phyloP scores from a whole-genome alignment of 2,888 invertebrate genomes.

The Unio pictorum region DNA sequence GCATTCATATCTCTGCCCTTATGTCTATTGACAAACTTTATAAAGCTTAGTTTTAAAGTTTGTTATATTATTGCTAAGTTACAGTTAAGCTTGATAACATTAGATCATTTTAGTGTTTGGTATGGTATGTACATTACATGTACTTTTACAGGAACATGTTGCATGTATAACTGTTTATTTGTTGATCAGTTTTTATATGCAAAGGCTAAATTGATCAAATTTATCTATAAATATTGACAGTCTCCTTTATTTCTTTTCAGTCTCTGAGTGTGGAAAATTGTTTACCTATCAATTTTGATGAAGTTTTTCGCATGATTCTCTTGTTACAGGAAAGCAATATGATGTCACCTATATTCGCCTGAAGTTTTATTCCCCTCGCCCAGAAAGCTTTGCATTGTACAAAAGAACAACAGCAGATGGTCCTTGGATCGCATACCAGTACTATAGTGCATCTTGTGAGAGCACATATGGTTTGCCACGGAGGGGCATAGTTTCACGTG shows the following conservation, averaged over 20 bases:
- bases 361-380: conserved; percentile 94
- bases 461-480: conserved; percentile 87
- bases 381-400: conserved; percentile 97
- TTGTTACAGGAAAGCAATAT: conserved; percentile 88
- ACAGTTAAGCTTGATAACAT: too few species aligned
- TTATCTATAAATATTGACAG: background rate
- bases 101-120: too few species aligned
- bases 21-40: too few species aligned
- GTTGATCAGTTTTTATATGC: too few species aligned
- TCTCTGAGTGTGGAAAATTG: background rate
- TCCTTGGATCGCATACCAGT: conserved; percentile 78
- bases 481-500: conserved; percentile 77
- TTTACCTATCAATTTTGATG: background rate
- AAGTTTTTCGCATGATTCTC: conserved; percentile 8
- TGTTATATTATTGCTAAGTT: too few species aligned
- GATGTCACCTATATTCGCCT: conserved; percentile 97
- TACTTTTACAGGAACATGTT: too few species aligned
- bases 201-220: background rate
- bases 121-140: too few species aligned
- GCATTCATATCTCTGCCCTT: too few species aligned
- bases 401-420: conserved; percentile 81
- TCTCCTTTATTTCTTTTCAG: background rate
- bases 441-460: conserved; percentile 87
- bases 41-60: too few species aligned
- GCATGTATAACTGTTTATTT: too few species aligned